Evolutionary conservation across 2,113 vertebrate genomes (phyloP).

Genomic region (Gyps fulvus): DNA sequence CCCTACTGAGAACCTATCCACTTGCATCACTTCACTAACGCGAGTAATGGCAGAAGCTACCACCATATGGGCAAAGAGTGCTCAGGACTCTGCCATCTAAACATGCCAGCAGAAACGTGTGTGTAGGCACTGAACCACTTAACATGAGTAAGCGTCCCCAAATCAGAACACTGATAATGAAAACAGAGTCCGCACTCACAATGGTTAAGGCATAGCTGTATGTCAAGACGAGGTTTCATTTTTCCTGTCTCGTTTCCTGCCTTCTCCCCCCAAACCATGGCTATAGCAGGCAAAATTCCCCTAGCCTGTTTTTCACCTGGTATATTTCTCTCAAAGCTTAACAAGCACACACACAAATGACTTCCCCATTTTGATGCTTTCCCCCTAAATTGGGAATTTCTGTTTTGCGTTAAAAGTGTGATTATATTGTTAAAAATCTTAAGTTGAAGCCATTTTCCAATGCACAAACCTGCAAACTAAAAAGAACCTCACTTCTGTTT

Average conservation of each 20-base stretch:
- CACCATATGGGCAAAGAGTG: background rate
- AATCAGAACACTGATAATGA: background rate
- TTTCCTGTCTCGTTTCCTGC: background rate
- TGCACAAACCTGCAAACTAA: background rate
- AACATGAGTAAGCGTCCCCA: background rate
- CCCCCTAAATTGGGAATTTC: background rate
- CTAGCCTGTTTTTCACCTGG: background rate
- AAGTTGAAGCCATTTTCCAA: background rate
- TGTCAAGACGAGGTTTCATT: rapidly evolving
- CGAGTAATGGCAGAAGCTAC: background rate
- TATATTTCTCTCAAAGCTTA: background rate
- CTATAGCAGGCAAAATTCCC: background rate
- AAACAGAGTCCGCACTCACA: background rate
- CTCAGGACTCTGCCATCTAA: background rate
- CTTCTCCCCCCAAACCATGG: rapidly evolving
- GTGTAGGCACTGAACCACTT: background rate
- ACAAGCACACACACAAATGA: rapidly evolving
- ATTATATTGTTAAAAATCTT: background rate
- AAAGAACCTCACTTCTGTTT: background rate
- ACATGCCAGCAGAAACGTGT: rapidly evolving
- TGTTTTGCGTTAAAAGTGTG: background rate
- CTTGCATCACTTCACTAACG: background rate
- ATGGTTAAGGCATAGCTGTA: rapidly evolving
- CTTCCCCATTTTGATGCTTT: background rate
- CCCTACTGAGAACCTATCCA: background rate